Conservation (phyloP, 2,797 vertebrate species). For the Menidia menidia region DNA sequence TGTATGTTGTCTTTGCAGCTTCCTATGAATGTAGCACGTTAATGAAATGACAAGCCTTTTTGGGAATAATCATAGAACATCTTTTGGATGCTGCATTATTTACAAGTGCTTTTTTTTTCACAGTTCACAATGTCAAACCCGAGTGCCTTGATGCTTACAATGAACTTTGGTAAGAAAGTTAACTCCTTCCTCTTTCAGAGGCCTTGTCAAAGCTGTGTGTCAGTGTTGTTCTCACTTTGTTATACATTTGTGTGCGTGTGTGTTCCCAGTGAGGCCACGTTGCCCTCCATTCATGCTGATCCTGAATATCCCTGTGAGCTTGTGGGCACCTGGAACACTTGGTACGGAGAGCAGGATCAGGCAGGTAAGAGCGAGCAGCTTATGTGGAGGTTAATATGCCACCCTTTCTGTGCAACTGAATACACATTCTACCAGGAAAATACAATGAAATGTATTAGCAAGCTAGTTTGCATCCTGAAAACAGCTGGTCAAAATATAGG, state of each 20-base stretch:
- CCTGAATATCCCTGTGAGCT: conserved; percentile 94
- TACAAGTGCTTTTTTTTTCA: conserved; percentile 57
- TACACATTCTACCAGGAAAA: background rate
- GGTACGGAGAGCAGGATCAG: conserved; percentile 99
- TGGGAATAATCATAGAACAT: conserved; percentile 7
- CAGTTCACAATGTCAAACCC: conserved; percentile 99
- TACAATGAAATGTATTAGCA: background rate
- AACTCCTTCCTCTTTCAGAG: background rate
- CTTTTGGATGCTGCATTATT: conserved; percentile 6
- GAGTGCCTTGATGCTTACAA: conserved; percentile 97
- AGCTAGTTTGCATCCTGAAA: too few relatives aligned
- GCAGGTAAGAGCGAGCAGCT: conserved; percentile 85
- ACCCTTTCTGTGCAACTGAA: background rate
- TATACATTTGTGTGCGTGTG: conserved; percentile 23
- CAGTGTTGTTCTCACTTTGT: conserved; percentile 1
- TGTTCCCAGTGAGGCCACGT: conserved; percentile 86
- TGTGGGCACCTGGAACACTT: conserved; percentile 99
- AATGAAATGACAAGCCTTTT: background rate
- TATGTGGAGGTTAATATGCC: background rate
- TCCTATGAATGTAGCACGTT: background rate
- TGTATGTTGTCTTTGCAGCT: conserved; percentile 80
- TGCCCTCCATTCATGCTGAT: conserved; percentile 91
- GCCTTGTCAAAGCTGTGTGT: background rate
- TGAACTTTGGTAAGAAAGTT: conserved; percentile 91
- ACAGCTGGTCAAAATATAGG: too few relatives aligned